These are phyloP conservation scores for Heliconius aoede DNA, from an alignment of 2,888 invertebrate species.

Conservation along the genomic window DNA sequence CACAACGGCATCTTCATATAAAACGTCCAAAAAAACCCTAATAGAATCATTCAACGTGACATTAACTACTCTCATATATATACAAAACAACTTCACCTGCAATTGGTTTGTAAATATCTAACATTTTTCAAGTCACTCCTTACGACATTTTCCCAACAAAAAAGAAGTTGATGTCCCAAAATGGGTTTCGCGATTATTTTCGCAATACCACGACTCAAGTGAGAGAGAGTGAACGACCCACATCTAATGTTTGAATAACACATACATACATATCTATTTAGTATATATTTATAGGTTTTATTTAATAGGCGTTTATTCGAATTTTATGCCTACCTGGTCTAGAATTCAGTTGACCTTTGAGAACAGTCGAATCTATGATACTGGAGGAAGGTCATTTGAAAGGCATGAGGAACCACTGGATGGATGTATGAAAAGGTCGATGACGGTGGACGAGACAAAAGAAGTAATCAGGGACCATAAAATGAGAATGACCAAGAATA, in stretches of 20 bases:
- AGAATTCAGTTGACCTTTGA: too few relatives aligned
- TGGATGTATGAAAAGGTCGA: too few relatives aligned
- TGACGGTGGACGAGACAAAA: too few relatives aligned
- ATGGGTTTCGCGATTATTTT: constrained; percentile 37
- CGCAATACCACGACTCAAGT: constrained; percentile 30
- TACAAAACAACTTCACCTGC: not conserved
- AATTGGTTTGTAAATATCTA: not conserved
- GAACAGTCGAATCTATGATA: too few relatives aligned
- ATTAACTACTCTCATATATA: not conserved
- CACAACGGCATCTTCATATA: too few relatives aligned
- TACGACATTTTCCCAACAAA: constrained; percentile 22
- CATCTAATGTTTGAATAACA: constrained; percentile 33
- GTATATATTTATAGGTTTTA: not conserved
- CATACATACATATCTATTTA: not conserved
- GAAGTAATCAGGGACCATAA: too few relatives aligned
- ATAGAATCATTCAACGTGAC: not conserved
- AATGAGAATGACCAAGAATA: too few relatives aligned
- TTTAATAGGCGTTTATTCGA: too few relatives aligned
- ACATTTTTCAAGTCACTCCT: constrained; percentile 26
- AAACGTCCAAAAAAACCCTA: not conserved
- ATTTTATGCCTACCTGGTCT: too few relatives aligned
- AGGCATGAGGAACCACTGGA: too few relatives aligned
- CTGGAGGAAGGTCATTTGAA: too few relatives aligned
- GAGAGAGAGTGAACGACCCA: constrained; percentile 38
- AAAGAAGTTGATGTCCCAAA: constrained; percentile 35